Percentiles rank a stretch among this genome's conserved stretches.
phyloP scores from a whole-genome alignment of 2,113 vertebrate species.

The Leucopsar rothschildi region DNA sequence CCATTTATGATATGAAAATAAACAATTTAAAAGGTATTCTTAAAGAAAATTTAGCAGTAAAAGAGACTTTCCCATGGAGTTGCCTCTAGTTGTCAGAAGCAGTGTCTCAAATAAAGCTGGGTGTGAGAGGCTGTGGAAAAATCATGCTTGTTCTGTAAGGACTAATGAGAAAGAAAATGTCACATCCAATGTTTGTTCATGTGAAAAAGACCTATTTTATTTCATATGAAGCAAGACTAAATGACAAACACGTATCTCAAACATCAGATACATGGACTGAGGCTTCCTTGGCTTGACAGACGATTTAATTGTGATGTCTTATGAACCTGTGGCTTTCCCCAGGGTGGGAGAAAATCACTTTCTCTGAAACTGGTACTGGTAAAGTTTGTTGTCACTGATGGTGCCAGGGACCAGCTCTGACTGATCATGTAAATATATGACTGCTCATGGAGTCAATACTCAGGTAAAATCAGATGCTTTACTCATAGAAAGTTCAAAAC shows the following conservation, averaged over 20 bases:
- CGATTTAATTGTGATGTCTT: not conserved
- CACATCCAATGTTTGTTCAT: not conserved
- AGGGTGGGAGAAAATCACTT: not conserved
- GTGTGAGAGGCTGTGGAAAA: not conserved
- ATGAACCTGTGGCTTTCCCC: not conserved
- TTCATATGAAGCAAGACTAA: not conserved
- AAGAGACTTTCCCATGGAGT: not conserved
- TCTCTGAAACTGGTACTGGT: not conserved
- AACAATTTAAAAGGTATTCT: not conserved
- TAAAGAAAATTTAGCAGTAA: not conserved
- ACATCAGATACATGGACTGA: not conserved
- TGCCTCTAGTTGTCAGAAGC: not conserved
- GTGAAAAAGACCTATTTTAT: not conserved
- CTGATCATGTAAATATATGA: not conserved
- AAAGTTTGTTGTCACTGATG: not conserved
- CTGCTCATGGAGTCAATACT: not conserved
- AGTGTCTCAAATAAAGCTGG: not conserved
- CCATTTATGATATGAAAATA: not conserved
- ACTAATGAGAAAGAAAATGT: not conserved
- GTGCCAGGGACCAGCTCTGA: not conserved
- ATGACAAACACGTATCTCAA: not conserved
- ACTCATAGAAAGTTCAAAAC: not conserved
- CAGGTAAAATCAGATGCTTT: not conserved
- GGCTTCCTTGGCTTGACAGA: not conserved
- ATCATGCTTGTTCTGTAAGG: not conserved